These are phyloP conservation scores for Deroplatys truncata DNA, from an alignment of 2,888 invertebrate species.

Conservation along the genomic window DNA sequence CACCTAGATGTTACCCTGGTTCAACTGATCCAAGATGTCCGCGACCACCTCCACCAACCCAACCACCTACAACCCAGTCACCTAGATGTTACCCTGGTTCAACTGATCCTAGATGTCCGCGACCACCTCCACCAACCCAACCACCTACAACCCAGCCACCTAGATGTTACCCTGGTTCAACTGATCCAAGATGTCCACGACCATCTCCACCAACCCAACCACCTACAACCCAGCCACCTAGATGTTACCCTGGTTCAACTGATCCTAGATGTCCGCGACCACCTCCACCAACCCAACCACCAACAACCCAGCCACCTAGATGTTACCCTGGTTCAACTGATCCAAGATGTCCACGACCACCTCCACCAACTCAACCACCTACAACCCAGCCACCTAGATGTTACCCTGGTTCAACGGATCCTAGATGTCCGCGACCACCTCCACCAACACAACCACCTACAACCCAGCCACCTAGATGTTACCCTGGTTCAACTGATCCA, in stretches of 20 bases:
- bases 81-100: constrained; percentile 23
- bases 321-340: constrained; percentile 41
- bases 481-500: constrained; percentile 31
- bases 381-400: constrained; percentile 19
- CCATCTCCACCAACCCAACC: constrained; percentile 32
- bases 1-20: constrained; percentile 35
- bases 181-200: constrained; percentile 31
- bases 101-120: constrained; percentile 28
- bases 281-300: constrained; percentile 20
- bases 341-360: constrained; percentile 38
- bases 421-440: constrained; percentile 33
- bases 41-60: not conserved
- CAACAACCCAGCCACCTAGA: constrained; percentile 15
- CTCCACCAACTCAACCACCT: constrained; percentile 37
- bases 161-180: constrained; percentile 39
- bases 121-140: not conserved
- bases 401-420: constrained; percentile 25
- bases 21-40: constrained; percentile 35
- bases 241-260: constrained; percentile 38
- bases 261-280: constrained; percentile 39
- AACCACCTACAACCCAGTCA: not conserved
- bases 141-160: constrained; percentile 25
- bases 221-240: constrained; percentile 1
- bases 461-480: constrained; percentile 23
- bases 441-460: constrained; percentile 27